These are phyloP conservation scores for Synchiropus splendidus DNA, from an alignment of 2,113 vertebrate species.

Conservation along the genomic window DNA sequence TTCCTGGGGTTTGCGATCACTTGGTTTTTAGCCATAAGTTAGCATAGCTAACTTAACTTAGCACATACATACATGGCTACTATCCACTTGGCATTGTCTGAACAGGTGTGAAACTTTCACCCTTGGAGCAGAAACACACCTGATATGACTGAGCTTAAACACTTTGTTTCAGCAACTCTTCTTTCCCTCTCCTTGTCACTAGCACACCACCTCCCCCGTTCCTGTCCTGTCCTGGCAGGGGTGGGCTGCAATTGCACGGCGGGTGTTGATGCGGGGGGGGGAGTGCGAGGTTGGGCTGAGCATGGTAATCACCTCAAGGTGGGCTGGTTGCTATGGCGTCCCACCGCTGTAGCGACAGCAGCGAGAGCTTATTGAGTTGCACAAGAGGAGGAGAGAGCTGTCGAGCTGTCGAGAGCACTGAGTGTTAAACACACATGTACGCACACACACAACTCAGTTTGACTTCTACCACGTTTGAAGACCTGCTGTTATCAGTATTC, in stretches of 20 bases:
- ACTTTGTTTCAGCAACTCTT: conserved; percentile 8
- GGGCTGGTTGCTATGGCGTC: conserved; percentile 57
- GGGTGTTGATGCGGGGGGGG: conserved; percentile 27
- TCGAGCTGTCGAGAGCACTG: conserved; percentile 41
- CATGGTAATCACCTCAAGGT: conserved; percentile 47
- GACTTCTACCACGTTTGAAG: no score
- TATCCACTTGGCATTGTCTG: no score
- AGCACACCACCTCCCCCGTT: not conserved
- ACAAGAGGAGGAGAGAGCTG: conserved; percentile 57
- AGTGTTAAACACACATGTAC: conserved; percentile 16
- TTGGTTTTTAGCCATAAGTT: no score
- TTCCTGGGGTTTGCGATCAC: no score
- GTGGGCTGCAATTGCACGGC: conserved; percentile 16
- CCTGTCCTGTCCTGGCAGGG: conserved; percentile 1
- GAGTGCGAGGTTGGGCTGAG: conserved; percentile 30
- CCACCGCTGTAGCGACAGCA: conserved; percentile 66
- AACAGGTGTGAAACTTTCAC: no score
- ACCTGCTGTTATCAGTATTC: no score
- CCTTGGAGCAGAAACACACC: no score
- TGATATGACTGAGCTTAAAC: conserved; percentile 2
- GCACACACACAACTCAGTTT: no score
- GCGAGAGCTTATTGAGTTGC: conserved; percentile 60
- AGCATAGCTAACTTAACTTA: no score
- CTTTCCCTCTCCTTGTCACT: conserved; percentile 3
- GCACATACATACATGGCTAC: no score